A percentile compares a stretch with the other conserved stretches of the same genome.
Conservation (phyloP, 2,888 invertebrate species). For the Eucera pruinosa region DNA sequence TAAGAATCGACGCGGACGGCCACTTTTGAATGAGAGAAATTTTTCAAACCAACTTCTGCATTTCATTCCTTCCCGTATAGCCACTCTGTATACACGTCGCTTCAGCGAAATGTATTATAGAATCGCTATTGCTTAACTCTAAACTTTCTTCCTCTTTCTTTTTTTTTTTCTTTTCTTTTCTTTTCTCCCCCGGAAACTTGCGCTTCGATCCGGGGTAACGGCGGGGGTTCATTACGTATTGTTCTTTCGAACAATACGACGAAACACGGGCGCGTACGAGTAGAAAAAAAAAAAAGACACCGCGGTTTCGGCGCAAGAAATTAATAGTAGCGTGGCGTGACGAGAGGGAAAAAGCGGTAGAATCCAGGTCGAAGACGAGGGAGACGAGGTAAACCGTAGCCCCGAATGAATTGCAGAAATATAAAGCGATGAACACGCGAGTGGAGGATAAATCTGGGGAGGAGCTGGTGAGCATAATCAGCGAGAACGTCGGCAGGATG, state of each 20-base stretch:
- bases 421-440: conserved; percentile 91
- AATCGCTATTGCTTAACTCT: not conserved
- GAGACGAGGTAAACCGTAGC: conserved; percentile 9
- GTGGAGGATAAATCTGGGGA: conserved; percentile 92
- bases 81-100: too few relatives aligned
- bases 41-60: too few relatives aligned
- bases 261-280: not conserved
- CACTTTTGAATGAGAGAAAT: too few relatives aligned
- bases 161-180: too few relatives aligned
- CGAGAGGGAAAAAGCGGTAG: conserved; percentile 11
- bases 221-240: conserved; percentile 8
- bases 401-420: conserved; percentile 86
- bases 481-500: conserved; percentile 93
- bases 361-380: conserved; percentile 31
- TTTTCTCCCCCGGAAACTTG: not conserved
- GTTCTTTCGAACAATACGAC: conserved; percentile 18
- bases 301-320: conserved; percentile 28
- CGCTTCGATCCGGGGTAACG: not conserved
- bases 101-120: not conserved
- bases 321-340: conserved; percentile 39
- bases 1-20: too few relatives aligned
- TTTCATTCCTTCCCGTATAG: too few relatives aligned
- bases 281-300: not conserved
- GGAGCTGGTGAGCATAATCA: conserved; percentile 91
- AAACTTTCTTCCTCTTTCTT: not conserved